Percentiles rank a stretch among this genome's conserved stretches.
Conservation (phyloP, 2,797 vertebrate genomes). For the Psittacula echo region DNA sequence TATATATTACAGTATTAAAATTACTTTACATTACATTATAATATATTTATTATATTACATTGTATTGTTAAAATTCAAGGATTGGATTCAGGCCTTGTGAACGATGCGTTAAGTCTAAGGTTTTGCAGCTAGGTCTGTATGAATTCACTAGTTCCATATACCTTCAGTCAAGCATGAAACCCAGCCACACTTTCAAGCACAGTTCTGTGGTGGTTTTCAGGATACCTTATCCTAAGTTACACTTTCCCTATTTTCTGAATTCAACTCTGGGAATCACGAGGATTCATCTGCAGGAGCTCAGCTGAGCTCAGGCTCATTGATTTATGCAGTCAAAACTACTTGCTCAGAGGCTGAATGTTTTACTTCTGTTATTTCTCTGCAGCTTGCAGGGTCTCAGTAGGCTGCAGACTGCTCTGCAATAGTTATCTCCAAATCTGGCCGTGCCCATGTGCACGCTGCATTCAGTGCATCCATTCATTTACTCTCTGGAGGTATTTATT, state of each 20-base stretch:
- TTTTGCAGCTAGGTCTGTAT: neutral
- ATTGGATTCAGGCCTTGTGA: neutral
- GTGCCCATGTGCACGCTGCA: neutral
- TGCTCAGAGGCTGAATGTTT: neutral
- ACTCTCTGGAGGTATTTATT: neutral
- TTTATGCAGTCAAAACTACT: neutral
- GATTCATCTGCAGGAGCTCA: neutral
- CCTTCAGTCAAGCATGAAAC: neutral
- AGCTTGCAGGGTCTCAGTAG: rapidly evolving
- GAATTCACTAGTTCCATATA: neutral
- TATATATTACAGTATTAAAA: neutral
- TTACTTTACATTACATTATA: neutral
- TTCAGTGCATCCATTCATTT: neutral
- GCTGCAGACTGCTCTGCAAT: neutral
- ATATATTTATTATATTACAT: neutral
- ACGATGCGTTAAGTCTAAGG: neutral
- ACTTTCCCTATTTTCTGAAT: neutral
- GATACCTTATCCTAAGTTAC: neutral
- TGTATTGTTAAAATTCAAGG: neutral
- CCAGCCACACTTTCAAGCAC: neutral
- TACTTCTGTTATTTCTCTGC: neutral
- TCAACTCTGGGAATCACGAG: neutral
- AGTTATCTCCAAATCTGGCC: neutral
- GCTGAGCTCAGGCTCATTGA: neutral
- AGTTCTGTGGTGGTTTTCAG: neutral